Conservation (phyloP, 1,140 invertebrate genomes). For the Drosophila bocki region DNA sequence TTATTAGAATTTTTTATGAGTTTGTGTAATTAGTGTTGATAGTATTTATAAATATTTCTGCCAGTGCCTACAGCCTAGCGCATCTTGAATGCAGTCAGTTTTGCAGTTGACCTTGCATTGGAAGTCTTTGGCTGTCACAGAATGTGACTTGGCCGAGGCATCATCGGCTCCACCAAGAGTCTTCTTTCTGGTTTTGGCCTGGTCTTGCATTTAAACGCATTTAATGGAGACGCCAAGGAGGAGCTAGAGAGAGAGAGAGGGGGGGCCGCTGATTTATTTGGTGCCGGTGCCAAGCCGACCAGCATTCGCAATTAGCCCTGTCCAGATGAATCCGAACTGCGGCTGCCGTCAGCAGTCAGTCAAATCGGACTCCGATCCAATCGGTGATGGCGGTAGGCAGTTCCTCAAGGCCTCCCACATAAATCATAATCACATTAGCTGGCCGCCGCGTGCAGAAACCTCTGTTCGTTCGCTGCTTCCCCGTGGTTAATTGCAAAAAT, state of each 20-base stretch:
- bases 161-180: conserved; percentile 29
- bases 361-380: conserved; percentile 9
- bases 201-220: conserved; percentile 52
- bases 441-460: conserved; percentile 45
- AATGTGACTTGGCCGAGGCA: conserved; percentile 26
- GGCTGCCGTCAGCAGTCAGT: conserved; percentile 53
- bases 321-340: conserved; percentile 18
- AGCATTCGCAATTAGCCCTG: conserved; percentile 74
- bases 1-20: neutral
- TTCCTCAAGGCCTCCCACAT: conserved; percentile 69
- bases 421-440: conserved; percentile 80
- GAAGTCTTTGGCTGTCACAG: conserved; percentile 30
- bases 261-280: conserved; percentile 48
- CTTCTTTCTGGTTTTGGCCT: conserved; percentile 20
- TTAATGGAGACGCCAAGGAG: conserved; percentile 4
- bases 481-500: conserved; percentile 53
- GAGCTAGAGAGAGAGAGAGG: neutral
- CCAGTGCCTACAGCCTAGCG: conserved; percentile 1
- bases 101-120: conserved; percentile 54
- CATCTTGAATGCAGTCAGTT: conserved; percentile 35
- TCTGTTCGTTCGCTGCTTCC: conserved; percentile 36
- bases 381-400: conserved; percentile 26
- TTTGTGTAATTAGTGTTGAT: neutral
- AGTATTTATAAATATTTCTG: neutral
- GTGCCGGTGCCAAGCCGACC: conserved; percentile 40